Evolutionary conservation across 2,113 vertebrate genomes (phyloP).

Genomic region (Pavo muticus): DNA sequence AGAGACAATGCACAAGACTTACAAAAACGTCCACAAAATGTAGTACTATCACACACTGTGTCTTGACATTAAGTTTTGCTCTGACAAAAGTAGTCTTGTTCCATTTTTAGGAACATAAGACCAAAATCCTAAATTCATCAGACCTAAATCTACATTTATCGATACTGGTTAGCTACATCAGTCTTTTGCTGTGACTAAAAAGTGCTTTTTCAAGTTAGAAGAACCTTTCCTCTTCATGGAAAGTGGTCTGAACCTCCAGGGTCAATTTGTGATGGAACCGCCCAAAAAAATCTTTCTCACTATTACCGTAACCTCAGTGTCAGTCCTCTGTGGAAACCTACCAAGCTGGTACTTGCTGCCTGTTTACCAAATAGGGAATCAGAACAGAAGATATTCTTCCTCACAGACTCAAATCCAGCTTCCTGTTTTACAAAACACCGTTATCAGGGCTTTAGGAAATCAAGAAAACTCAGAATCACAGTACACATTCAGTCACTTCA

Average conservation of each 20-base stretch:
- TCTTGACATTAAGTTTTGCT: not conserved
- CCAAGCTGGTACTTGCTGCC: not conserved
- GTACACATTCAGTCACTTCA: not conserved
- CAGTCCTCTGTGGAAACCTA: not conserved
- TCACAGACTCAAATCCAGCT: not conserved
- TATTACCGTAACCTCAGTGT: accelerated
- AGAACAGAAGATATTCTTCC: not conserved
- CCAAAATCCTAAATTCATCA: not conserved
- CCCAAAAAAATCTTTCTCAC: not conserved
- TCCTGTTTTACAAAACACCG: not conserved
- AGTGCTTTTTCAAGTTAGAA: not conserved
- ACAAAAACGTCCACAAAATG: not conserved
- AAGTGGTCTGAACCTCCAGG: not conserved
- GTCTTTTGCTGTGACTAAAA: not conserved
- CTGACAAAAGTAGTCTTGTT: not conserved
- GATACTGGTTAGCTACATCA: accelerated
- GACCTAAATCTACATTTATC: not conserved
- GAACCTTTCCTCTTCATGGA: not conserved
- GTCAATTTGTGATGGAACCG: not conserved
- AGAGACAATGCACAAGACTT: not conserved
- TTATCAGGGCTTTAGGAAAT: not conserved
- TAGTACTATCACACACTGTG: not conserved
- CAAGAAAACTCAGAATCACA: not conserved
- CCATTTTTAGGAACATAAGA: not conserved
- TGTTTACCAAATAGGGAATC: not conserved